Evolutionary conservation across 1,140 invertebrate genomes (phyloP), one percentile per base, ranked within the genome.

Genomic region (Araneus ventricosus): DNA sequence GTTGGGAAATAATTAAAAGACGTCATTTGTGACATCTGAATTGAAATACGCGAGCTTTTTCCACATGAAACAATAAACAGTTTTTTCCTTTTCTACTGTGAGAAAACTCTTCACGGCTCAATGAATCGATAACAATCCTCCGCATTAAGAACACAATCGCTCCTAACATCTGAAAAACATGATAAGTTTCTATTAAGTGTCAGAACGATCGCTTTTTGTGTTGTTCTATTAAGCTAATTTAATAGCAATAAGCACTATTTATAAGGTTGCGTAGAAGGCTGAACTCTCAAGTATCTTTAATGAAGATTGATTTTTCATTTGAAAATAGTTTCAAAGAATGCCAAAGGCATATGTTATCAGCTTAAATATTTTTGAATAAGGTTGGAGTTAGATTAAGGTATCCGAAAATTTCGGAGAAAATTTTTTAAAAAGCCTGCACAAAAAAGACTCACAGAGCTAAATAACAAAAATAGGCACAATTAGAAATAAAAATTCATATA

Each of bases 11-110:
- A 84, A 84, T 84, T 84, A 84, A 45, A 84, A 84, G 39, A 84
- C 80, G 45, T 84, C 80, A 84, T 84, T 84, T 84, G 45, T 45
- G 80, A 84, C 80, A 84, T 84, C 20, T 84, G 39, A 84, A 84
- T 84, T 17, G 39, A 41, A 45, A 45, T 84, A 27, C 41, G n/a
- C 8, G 24, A 14, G n/a, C 80, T 84, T 24, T 45, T 45, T 84
- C 80, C 30, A 17, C 24, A n/a, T 10, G 41, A 45, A 27, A 84
- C 39, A 84, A 84, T n/a, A 67, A 67, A 67, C 7, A 24, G 8
- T 30, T 67, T 67, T 82, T 45, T 52, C 24, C 1, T 22, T 79
- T 79, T 45, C 2, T 30, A 14, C 41, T 30, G 41, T 84, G 80
- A 52, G 80, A 84, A 70, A 52, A 4, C 39, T 52, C 22, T 45